Evolutionary conservation across 2,888 invertebrate genomes (phyloP).

Genomic region (Erynnis tages): DNA sequence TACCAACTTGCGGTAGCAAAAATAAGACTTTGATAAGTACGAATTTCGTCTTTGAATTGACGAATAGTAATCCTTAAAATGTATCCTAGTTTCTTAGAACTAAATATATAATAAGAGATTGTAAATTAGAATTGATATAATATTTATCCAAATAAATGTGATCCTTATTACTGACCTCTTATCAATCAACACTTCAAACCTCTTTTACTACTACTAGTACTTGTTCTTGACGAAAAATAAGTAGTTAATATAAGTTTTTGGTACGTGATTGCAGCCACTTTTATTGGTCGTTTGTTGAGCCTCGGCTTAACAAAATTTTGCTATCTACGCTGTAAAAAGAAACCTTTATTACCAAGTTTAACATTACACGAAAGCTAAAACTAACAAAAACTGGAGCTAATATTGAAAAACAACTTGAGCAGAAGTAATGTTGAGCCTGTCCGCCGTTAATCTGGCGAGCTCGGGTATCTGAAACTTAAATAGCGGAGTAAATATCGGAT

Average conservation of each 20-base stretch:
- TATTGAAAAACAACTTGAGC: constrained; percentile 14
- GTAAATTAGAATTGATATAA: constrained; percentile 22
- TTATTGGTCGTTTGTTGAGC: no score
- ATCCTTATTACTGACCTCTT: constrained; percentile 19
- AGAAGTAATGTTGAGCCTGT: constrained; percentile 8
- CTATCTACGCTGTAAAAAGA: no score
- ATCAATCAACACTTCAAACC: constrained; percentile 13
- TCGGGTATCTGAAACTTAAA: constrained; percentile 22
- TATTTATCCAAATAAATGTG: constrained; percentile 21
- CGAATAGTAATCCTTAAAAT: neutral
- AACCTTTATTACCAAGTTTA: neutral
- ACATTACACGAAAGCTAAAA: neutral
- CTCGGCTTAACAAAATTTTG: no score
- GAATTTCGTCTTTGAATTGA: neutral
- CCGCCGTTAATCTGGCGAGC: constrained; percentile 21
- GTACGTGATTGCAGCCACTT: no score
- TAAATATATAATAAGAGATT: constrained; percentile 11
- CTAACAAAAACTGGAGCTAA: neutral
- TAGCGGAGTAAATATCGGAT: constrained; percentile 15
- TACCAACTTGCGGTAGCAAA: no score
- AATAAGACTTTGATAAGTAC: neutral
- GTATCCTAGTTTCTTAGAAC: constrained; percentile 12
- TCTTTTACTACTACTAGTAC: constrained; percentile 25
- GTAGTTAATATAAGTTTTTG: no score
- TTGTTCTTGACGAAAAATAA: no score